Conservation (phyloP, 2,797 vertebrate genomes). For the Danio tinwini region DNA sequence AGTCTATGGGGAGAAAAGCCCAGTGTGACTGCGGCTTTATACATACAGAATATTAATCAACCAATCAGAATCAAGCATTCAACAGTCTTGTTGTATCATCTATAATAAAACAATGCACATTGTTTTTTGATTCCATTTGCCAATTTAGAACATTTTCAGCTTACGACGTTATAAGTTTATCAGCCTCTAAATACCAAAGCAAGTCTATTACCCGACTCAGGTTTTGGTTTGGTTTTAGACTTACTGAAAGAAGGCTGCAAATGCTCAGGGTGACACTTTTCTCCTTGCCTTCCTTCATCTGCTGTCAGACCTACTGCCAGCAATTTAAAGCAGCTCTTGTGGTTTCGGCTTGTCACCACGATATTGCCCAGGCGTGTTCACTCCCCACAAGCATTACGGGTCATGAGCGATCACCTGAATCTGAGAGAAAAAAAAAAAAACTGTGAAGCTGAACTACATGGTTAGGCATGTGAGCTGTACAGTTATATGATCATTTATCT, state of each 20-base stretch:
- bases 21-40: no score
- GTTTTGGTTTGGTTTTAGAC: constrained; percentile 41
- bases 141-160: constrained; percentile 1
- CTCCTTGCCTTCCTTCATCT: constrained; percentile 42
- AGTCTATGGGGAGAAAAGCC: no score
- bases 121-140: not conserved
- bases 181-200: not conserved
- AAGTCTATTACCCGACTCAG: not conserved
- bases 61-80: no score
- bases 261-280: constrained; percentile 64
- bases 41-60: no score
- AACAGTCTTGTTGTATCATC: no score
- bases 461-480: not conserved
- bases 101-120: not conserved
- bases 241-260: constrained; percentile 61
- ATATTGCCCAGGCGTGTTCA: constrained; percentile 66
- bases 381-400: constrained; percentile 49
- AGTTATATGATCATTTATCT: not conserved
- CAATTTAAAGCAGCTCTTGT: constrained; percentile 65
- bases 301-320: constrained; percentile 43
- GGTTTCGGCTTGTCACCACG: constrained; percentile 68
- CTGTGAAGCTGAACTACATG: not conserved
- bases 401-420: constrained; percentile 35
- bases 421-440: not conserved
- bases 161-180: no score